Base-by-base conservation (phyloP, 2,888 invertebrate species). In the Mythimna pallens region DNA sequence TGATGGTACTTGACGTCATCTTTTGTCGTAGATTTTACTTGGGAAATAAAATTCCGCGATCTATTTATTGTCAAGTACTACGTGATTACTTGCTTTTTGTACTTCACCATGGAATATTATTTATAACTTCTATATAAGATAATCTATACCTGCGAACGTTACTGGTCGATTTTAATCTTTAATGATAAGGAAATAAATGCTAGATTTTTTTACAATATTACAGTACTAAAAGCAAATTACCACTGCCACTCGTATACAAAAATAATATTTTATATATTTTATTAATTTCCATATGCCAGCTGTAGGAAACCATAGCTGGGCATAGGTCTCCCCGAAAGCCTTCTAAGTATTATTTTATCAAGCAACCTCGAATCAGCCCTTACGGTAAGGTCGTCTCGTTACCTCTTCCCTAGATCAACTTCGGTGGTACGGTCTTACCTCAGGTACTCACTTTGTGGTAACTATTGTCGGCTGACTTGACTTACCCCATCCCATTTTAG, bases 11-110 rank as follows among this genome's bases (percentile, higher is more conserved):
- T 55, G 14, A 25, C 54, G 63, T 54, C 20, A 10, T 52, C 17
- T 77, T 70, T 22, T 52, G 57, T 77, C 65, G 52, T 54, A 52
- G 22, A 54, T 65, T 52, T 57, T 47, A 59, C 57, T 20, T 0
- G 1, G 62, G 2, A 52, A 30, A 22, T 12, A 52, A 36, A 63
- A 71, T 65, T 76, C 69, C 59, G 47, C 17, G 36, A 22, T 2
- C 22, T 25, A 20, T 36, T 7, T 76, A 40, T n/a, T n/a, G n/a
- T 40, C 30, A n/a, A 6, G 10, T 36, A 0, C 9, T n/a, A n/a
- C 40, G 30, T 50, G 22, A 30, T 1, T 17, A 25, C 55, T 58
- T 30, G 17, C 8, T 25, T 63, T 43, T 17, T 57, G 22, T 2
- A 52, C 2, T 40, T 40, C 2, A 25, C 17, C 25, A 25, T 30